Conservation (phyloP, 2,888 invertebrate species). For the Neuroscelio doddi region DNA sequence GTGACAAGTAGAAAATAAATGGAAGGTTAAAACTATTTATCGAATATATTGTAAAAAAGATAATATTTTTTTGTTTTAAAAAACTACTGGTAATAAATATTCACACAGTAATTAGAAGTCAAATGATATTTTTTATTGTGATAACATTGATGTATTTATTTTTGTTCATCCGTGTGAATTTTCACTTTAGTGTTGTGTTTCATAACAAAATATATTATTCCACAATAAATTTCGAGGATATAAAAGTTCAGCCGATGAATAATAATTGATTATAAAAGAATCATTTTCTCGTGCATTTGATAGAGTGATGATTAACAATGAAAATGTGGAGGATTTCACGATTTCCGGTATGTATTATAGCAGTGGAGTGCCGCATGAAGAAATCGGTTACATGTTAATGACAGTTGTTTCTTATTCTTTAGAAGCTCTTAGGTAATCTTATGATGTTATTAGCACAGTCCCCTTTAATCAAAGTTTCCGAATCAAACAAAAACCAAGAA, state of each 20-base stretch:
- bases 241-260: background rate
- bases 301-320: background rate
- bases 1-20: conserved; percentile 16
- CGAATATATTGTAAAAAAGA: conserved; percentile 9
- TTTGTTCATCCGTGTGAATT: too few relatives aligned
- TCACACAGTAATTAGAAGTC: background rate
- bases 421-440: conserved; percentile 39
- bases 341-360: conserved; percentile 32
- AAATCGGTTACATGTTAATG: conserved; percentile 40
- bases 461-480: conserved; percentile 43
- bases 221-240: background rate
- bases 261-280: background rate
- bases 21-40: conserved; percentile 6
- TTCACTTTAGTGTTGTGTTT: too few relatives aligned
- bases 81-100: conserved; percentile 19
- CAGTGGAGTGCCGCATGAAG: conserved; percentile 17
- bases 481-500: conserved; percentile 36
- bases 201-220: too few relatives aligned
- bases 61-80: conserved; percentile 18
- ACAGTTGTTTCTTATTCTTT: conserved; percentile 34
- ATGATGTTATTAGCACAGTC: conserved; percentile 36
- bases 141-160: too few relatives aligned
- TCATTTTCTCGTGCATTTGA: background rate
- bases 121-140: too few relatives aligned
- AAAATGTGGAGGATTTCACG: conserved; percentile 23